Percentiles rank a stretch among this genome's conserved stretches.
phyloP scores from a whole-genome alignment of 2,888 invertebrate genomes.

The Nephrotoma guestfalica region DNA sequence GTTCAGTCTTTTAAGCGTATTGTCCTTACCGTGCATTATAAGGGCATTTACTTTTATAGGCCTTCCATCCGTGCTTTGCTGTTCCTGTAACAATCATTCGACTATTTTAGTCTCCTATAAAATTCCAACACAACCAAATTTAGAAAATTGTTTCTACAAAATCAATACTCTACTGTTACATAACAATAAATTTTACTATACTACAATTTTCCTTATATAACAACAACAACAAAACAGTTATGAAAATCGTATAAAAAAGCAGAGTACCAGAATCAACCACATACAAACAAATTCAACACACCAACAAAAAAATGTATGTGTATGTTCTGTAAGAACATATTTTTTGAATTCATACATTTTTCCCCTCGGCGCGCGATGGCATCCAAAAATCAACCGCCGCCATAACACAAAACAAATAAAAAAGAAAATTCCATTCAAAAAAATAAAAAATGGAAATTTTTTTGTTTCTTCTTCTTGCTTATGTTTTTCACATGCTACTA shows the following conservation, averaged over 20 bases:
- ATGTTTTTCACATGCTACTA: background rate
- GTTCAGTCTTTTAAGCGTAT: too few relatives aligned
- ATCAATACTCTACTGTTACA: background rate
- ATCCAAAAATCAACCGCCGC: background rate
- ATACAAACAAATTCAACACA: background rate
- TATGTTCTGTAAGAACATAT: background rate
- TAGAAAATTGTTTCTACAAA: background rate
- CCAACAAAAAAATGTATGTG: background rate
- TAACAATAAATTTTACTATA: background rate
- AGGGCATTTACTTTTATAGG: too few relatives aligned
- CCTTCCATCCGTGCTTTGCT: too few relatives aligned
- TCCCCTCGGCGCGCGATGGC: background rate
- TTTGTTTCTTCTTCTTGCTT: background rate
- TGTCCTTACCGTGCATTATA: too few relatives aligned
- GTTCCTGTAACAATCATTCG: too few relatives aligned
- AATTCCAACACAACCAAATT: background rate
- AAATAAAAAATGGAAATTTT: background rate
- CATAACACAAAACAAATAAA: background rate
- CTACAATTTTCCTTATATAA: background rate
- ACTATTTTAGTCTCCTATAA: background rate
- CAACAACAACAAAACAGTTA: background rate
- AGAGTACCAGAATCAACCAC: background rate
- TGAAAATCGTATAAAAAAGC: background rate
- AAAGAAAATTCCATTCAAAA: background rate
- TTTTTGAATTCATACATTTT: background rate